phyloP scores from a whole-genome alignment of 1,140 invertebrate species.

The Orius laevigatus region DNA sequence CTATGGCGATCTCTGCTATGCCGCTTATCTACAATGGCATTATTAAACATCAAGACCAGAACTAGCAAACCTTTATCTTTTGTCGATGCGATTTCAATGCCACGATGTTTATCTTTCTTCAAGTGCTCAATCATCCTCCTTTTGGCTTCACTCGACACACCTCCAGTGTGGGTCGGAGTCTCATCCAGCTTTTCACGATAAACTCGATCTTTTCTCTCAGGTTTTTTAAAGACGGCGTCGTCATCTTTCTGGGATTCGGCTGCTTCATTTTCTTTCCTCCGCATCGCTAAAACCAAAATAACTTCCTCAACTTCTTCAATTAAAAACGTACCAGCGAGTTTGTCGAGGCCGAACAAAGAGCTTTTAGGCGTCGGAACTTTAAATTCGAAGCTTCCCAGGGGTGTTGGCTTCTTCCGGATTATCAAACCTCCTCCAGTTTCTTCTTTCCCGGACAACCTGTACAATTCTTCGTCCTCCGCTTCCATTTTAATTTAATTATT shows the following conservation, averaged over 20 bases:
- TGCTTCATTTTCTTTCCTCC: constrained; percentile 36
- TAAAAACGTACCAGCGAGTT: constrained; percentile 43
- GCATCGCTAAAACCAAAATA: constrained; percentile 32
- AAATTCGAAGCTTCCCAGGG: constrained; percentile 39
- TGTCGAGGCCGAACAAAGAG: constrained; percentile 75
- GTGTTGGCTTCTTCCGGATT: constrained; percentile 56
- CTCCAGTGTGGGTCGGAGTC: constrained; percentile 85
- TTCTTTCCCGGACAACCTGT: constrained; percentile 65
- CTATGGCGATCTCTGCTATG: constrained; percentile 22
- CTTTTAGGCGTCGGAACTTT: constrained; percentile 46
- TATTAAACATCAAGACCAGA: constrained; percentile 19
- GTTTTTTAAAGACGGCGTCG: constrained; percentile 24
- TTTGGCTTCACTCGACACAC: constrained; percentile 62
- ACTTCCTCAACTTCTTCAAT: background rate
- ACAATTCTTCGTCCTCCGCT: constrained; percentile 39
- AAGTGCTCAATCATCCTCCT: constrained; percentile 51
- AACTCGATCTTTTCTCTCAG: constrained; percentile 21
- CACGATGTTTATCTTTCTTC: constrained; percentile 36
- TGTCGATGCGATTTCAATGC: constrained; percentile 29
- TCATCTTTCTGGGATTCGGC: constrained; percentile 20
- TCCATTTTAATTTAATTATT: constrained; percentile 12
- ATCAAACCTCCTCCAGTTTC: constrained; percentile 62
- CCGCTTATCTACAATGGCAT: background rate
- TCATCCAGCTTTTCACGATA: constrained; percentile 65
- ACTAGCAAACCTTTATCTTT: constrained; percentile 13